Percentiles rank a stretch among this genome's conserved stretches.
phyloP scores from a whole-genome alignment of 2,888 invertebrate species.

The Hypolimnas misippus region DNA sequence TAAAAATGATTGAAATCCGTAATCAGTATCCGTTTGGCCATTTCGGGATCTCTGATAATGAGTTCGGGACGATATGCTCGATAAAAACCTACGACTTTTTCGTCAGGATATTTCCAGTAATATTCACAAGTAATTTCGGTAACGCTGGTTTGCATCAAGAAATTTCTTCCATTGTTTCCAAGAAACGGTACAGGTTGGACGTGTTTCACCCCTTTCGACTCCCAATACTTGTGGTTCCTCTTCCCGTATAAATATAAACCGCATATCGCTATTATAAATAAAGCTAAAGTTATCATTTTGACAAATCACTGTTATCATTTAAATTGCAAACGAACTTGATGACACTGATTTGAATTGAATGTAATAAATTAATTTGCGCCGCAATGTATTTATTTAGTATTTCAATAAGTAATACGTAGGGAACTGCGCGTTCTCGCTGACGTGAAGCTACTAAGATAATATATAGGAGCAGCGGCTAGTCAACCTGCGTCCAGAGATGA shows the following conservation, averaged over 20 bases:
- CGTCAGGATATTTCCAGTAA: constrained; percentile 26
- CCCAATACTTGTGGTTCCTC: constrained; percentile 58
- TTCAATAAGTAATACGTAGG: too few species aligned
- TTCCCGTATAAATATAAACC: constrained; percentile 55
- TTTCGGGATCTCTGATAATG: constrained; percentile 49
- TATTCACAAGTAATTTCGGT: not conserved
- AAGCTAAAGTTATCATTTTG: constrained; percentile 4
- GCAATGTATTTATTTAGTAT: too few species aligned
- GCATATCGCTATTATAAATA: not conserved
- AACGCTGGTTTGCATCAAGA: not conserved
- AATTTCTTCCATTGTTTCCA: constrained; percentile 49
- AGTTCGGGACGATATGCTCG: constrained; percentile 53
- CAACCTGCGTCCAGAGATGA: too few species aligned
- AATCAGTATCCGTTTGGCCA: constrained; percentile 3
- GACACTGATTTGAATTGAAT: too few species aligned
- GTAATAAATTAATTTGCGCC: too few species aligned
- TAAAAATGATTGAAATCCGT: constrained; percentile 32
- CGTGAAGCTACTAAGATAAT: too few species aligned
- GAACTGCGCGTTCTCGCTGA: too few species aligned
- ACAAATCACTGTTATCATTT: not conserved
- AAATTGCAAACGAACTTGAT: not conserved
- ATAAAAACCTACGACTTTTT: constrained; percentile 56
- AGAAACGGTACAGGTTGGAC: constrained; percentile 54
- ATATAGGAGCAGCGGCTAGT: too few species aligned
- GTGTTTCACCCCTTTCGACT: constrained; percentile 55